Evolutionary conservation across 2,797 vertebrate genomes (phyloP), one percentile per base, ranked within the genome.

Genomic region (Sebastes steindachneri): DNA sequence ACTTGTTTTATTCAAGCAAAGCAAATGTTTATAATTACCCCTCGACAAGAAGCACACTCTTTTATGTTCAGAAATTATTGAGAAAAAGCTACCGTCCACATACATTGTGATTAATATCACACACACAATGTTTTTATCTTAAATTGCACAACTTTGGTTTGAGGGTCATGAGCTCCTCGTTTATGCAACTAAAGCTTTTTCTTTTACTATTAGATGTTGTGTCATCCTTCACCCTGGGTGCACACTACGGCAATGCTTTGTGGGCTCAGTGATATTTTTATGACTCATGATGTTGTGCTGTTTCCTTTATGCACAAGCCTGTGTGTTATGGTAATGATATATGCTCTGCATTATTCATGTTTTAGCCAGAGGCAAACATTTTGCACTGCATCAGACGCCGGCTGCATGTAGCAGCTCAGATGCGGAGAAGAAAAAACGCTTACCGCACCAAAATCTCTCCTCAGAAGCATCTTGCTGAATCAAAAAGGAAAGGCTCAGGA

Each of bases 241-340:
- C 58, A 55, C 59, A 51, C 67, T 35, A 31, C 58, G 5, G 58
- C 75, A 9, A 8, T 54, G 35, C 80, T 88, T 79, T 77, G 73
- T 83, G 65, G 70, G 68, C 67, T 85, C 75, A 89, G 80, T 82
- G 69, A 79, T 85, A 80, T 90, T 90, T 82, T 71, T 86, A 82
- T 88, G 89, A 93, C 73, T 93, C 83, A 76, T 85, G 82, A 77
- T 87, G 83, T 88, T 80, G 59, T 68, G 76, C 55, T 74, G 75
- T 75, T 85, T 83, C 54, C 74, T 85, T 77, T 85, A 85, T 88
- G 87, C 88, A 79, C 83, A 86, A 86, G 87, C 77, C 81, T 81
- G 84, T 93, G 92, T 93, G 83, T 94, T 91, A 93, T 93, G 84
- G 81, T 93, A 93, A 94, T 91, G 80, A 81, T 89, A 94, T 87